Conservation (phyloP, 1,140 invertebrate species). For the Lanistes nyassanus region DNA sequence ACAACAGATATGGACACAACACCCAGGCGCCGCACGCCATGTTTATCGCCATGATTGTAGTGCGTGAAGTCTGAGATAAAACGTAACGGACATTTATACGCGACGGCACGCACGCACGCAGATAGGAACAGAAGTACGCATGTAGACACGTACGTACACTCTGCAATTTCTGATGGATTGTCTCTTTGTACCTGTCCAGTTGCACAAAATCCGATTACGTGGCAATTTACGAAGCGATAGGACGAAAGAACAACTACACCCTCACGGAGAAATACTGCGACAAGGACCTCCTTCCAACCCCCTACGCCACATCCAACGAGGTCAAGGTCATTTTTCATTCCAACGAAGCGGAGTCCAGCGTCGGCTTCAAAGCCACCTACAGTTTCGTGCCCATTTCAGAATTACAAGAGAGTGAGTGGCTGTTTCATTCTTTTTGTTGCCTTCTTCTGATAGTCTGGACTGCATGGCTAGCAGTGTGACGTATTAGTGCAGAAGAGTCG, state of each 20-base stretch:
- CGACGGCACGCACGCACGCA: neutral
- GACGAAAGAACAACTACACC: conserved; percentile 33
- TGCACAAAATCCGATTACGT: conserved; percentile 46
- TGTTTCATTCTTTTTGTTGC: too few species aligned
- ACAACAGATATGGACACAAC: too few species aligned
- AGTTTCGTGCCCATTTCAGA: conserved; percentile 34
- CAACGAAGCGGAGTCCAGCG: conserved; percentile 25
- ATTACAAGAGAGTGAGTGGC: neutral
- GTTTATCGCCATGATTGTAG: too few species aligned
- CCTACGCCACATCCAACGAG: conserved; percentile 37
- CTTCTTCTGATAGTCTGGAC: too few species aligned
- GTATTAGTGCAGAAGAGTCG: too few species aligned
- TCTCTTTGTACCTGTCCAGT: conserved; percentile 21
- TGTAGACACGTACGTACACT: neutral
- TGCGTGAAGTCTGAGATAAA: too few species aligned
- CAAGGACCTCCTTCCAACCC: conserved; percentile 35
- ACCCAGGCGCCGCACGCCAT: too few species aligned
- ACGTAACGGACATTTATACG: too few species aligned
- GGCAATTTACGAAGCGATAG: conserved; percentile 41
- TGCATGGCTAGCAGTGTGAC: too few species aligned
- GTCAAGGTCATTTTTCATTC: conserved; percentile 47
- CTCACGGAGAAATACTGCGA: conserved; percentile 47
- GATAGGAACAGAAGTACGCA: neutral
- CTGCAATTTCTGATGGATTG: neutral
- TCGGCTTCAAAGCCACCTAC: conserved; percentile 51